Percentiles rank a stretch among this genome's conserved stretches.
phyloP scores from a whole-genome alignment of 2,113 vertebrate genomes.

The Dicaeum eximium region DNA sequence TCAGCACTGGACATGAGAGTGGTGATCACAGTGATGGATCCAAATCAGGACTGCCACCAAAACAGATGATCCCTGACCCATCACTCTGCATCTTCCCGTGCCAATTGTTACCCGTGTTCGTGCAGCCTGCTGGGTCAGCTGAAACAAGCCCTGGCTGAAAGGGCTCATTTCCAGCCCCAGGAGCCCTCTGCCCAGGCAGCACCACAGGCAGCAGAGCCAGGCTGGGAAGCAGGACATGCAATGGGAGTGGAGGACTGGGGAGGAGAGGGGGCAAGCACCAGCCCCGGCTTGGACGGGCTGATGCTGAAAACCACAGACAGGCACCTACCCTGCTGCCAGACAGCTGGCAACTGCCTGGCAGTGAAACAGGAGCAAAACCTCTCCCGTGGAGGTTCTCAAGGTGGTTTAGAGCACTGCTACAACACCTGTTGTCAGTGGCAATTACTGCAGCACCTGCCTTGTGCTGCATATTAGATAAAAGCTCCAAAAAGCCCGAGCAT shows the following conservation, averaged over 20 bases:
- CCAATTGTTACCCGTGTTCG: accelerated
- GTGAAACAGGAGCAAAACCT: background rate
- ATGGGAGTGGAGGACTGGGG: background rate
- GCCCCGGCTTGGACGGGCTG: background rate
- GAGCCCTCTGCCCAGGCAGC: accelerated
- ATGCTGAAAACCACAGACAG: background rate
- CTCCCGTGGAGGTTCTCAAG: background rate
- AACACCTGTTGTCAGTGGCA: background rate
- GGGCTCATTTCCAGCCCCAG: background rate
- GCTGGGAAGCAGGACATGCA: accelerated
- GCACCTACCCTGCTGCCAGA: background rate
- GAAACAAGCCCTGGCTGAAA: background rate
- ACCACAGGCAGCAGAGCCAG: background rate
- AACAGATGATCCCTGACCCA: background rate
- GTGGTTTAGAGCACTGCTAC: background rate
- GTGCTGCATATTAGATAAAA: background rate
- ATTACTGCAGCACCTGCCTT: background rate
- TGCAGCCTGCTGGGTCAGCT: background rate
- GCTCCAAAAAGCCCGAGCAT: background rate
- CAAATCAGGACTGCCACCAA: background rate
- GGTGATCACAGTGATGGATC: background rate
- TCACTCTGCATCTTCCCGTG: background rate
- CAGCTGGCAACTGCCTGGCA: background rate
- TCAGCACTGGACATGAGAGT: accelerated
- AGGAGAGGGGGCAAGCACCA: too few relatives aligned